Base-by-base conservation (phyloP, 2,797 vertebrate genomes). In the Dryobates pubescens region DNA sequence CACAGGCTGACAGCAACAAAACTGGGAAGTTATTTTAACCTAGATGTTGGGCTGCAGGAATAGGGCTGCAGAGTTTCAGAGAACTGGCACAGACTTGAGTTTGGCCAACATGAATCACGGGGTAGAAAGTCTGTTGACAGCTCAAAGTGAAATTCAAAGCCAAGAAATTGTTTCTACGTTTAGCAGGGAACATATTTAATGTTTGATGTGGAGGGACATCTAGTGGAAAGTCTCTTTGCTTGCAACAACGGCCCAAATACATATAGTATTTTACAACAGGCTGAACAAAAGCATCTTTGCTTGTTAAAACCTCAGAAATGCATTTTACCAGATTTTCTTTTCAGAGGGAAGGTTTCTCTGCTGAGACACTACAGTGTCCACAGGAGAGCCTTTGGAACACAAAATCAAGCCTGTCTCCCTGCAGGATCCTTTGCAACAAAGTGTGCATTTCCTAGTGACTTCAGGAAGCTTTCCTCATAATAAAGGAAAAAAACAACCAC, bases 121-220 rank as follows among this genome's bases (percentile, higher is more conserved):
- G 56, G 49, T 24, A 56, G 27, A 63, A 29, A 27, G 51, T n/a
- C 72, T 87, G 77, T 64, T 93, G 73, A 68, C 77, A 78, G 62
- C 41, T 73, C 23, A 0, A 41, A 68, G 38, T 9, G 76, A 86
- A 49, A 83, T 51, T 51, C 70, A 51, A 65, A 74, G 80, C 89
- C 51, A 47, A 73, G 36, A n/a, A 86, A 54, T 19, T 3, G 17
- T 65, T 92, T 38, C 57, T 13, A 0, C 17, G 43, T 22, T 61
- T 67, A 65, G 32, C 1, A 1, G 34, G 56, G 57, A 77, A 45
- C 29, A 2, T 6, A 30, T 2, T 47, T 78, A 88, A 88, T 45
- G 45, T 12, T 84, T 94, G 95, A 92, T 82, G 51, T 36, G 58
- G 82, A 84, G 93, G 47, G 96, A 93, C 95, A 95, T 86, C 96